These are phyloP conservation scores for Anarsia innoxiella DNA, from an alignment of 2,888 invertebrate genomes.

Conservation along the genomic window DNA sequence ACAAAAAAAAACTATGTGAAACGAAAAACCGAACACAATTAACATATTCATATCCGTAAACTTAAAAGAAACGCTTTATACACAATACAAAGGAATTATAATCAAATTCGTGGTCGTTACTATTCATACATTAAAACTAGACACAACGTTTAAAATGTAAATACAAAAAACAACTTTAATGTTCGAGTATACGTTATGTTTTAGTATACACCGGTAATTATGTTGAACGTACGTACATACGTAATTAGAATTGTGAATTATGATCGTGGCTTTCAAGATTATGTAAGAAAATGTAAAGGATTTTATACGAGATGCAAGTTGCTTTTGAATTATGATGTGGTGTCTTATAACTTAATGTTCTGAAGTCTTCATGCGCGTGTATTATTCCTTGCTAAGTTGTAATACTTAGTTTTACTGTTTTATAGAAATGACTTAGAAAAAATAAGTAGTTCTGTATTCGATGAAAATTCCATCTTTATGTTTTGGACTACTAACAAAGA, in stretches of 20 bases:
- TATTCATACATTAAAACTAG: conserved; percentile 22
- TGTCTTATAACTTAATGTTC: no score
- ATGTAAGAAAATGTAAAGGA: no score
- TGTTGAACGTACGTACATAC: conserved; percentile 9
- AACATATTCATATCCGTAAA: conserved; percentile 7
- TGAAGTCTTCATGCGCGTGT: no score
- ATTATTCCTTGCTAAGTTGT: no score
- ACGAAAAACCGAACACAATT: conserved; percentile 5
- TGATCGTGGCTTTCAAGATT: not conserved
- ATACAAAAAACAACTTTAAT: conserved; percentile 8
- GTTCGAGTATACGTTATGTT: conserved; percentile 8
- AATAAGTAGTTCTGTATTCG: no score
- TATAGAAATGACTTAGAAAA: no score
- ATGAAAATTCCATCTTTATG: no score
- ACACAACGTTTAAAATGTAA: conserved; percentile 13
- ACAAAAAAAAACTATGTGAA: no score
- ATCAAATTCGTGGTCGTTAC: conserved; percentile 19
- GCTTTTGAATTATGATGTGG: no score
- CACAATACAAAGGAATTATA: conserved; percentile 20
- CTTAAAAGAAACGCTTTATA: conserved; percentile 7
- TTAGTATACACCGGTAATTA: conserved; percentile 6
- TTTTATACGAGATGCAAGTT: no score
- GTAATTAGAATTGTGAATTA: conserved; percentile 6
- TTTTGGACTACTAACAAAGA: no score
- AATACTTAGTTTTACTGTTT: no score